Evolutionary conservation across 2,797 vertebrate genomes (phyloP).

Genomic region (Cygnus olor): DNA sequence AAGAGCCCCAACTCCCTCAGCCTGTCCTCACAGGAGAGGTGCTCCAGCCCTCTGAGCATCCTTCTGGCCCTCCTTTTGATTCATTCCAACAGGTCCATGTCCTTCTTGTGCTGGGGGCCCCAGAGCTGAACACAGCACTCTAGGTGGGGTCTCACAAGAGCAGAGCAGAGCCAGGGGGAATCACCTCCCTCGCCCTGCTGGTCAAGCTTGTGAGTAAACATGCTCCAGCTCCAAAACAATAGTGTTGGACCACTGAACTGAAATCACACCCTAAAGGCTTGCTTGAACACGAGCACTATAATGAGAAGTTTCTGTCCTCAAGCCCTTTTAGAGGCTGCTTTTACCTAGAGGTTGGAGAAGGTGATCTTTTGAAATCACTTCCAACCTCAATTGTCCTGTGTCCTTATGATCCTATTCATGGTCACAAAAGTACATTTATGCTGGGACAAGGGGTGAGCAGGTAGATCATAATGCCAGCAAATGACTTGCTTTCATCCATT

Average conservation of each 20-base stretch:
- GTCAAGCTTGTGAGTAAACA: too few relatives aligned
- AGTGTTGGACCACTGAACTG: neutral
- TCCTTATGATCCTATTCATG: neutral
- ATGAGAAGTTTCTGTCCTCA: neutral
- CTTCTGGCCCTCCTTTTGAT: too few relatives aligned
- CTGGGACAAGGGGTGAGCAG: neutral
- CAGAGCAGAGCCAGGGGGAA: too few relatives aligned
- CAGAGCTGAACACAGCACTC: too few relatives aligned
- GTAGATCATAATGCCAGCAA: neutral
- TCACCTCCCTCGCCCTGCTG: too few relatives aligned
- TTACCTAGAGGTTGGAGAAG: neutral
- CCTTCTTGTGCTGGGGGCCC: too few relatives aligned
- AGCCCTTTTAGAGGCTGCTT: neutral
- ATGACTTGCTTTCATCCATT: neutral
- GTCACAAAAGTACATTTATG: neutral
- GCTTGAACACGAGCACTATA: neutral
- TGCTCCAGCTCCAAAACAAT: neutral
- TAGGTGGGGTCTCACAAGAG: too few relatives aligned
- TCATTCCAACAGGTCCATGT: too few relatives aligned
- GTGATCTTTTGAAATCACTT: neutral
- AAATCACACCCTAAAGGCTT: neutral
- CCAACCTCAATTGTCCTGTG: neutral
- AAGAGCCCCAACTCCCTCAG: too few relatives aligned
- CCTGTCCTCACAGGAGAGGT: too few relatives aligned
- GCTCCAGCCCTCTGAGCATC: too few relatives aligned